phyloP scores from a whole-genome alignment of 1,140 invertebrate genomes.

The Oscheius sp. region DNA sequence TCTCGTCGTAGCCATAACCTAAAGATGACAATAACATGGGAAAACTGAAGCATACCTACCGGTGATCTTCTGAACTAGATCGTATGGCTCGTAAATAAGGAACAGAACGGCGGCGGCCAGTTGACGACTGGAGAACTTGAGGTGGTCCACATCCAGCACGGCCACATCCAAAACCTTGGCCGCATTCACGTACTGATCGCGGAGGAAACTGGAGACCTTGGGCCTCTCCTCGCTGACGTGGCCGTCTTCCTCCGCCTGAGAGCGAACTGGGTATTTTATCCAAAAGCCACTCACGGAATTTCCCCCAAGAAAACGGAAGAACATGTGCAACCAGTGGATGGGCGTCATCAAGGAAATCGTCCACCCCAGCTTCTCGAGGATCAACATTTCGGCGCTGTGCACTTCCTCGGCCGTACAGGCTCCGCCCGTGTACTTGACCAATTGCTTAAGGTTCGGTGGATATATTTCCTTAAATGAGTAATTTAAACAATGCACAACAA shows the following conservation, averaged over 20 bases:
- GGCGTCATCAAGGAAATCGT: constrained; percentile 83
- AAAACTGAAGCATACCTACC: constrained; percentile 3
- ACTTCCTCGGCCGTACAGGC: constrained; percentile 87
- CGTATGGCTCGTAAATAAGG: constrained; percentile 9
- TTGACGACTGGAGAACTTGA: constrained; percentile 10
- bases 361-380: constrained; percentile 81
- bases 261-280: not conserved
- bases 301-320: constrained; percentile 75
- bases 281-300: not conserved
- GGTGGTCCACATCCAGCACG: constrained; percentile 11
- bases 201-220: constrained; percentile 6
- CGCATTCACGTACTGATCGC: constrained; percentile 16
- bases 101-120: constrained; percentile 30
- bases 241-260: not conserved
- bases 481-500: constrained; percentile 15
- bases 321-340: constrained; percentile 85
- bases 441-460: constrained; percentile 89
- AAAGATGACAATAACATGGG: not conserved
- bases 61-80: constrained; percentile 18
- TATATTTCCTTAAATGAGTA: constrained; percentile 79
- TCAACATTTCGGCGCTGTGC: constrained; percentile 79
- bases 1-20: not conserved
- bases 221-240: not conserved
- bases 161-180: constrained; percentile 19
- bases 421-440: constrained; percentile 94